Conservation (phyloP, 2,113 vertebrate genomes). For the Gila orcuttii region DNA sequence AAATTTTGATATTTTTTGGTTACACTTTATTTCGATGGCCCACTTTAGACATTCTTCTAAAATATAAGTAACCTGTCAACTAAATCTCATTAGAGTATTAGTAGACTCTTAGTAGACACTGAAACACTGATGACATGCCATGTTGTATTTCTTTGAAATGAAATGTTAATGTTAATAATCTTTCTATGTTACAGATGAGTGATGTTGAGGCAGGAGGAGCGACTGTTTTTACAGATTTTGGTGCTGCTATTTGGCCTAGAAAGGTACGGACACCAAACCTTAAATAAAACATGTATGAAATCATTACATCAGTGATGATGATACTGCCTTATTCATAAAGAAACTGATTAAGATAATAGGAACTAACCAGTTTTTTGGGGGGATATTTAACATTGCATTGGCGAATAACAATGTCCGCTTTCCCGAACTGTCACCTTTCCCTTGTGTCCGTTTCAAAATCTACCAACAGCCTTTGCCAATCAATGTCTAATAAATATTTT, state of each 20-base stretch:
- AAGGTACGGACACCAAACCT: slow-evolving; percentile 78
- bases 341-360: too few relatives aligned
- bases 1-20: not conserved
- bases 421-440: not conserved
- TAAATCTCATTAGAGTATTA: too few relatives aligned
- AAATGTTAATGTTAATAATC: not conserved
- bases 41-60: too few relatives aligned
- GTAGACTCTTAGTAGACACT: too few relatives aligned
- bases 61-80: too few relatives aligned
- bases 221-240: slow-evolving; percentile 96
- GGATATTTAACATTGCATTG: too few relatives aligned
- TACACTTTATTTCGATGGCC: not conserved
- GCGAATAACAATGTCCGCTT: too few relatives aligned
- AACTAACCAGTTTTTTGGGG: too few relatives aligned
- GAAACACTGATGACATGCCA: not conserved
- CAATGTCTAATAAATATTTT: too few relatives aligned
- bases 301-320: not conserved
- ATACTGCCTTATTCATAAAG: not conserved
- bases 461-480: not conserved
- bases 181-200: slow-evolving; percentile 83
- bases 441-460: not conserved
- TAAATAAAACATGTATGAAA: not conserved
- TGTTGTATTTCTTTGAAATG: not conserved
- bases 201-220: slow-evolving; percentile 96
- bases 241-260: slow-evolving; percentile 88